Percentiles rank a stretch among this genome's conserved stretches.
Evolutionary conservation across 2,888 invertebrate genomes (phyloP).

Genomic region (Lagria hirta): DNA sequence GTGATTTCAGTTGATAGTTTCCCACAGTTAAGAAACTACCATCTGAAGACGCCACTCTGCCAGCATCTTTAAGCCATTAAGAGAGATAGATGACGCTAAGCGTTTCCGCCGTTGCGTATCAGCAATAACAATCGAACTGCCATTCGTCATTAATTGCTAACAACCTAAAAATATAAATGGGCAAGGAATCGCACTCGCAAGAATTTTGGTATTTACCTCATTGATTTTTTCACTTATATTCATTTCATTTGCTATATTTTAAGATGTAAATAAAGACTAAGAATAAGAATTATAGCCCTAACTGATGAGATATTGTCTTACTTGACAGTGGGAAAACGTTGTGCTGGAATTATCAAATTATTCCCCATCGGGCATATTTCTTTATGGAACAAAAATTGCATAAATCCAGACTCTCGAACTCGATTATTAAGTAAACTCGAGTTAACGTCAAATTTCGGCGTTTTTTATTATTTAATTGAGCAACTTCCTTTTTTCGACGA

Average conservation of each 20-base stretch:
- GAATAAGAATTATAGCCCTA: slow-evolving; percentile 36
- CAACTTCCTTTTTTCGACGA: slow-evolving; percentile 45
- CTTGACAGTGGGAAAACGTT: slow-evolving; percentile 43
- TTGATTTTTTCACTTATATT: slow-evolving; percentile 14
- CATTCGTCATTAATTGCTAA: slow-evolving; percentile 29
- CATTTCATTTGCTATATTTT: slow-evolving; percentile 16
- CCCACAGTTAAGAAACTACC: slow-evolving; percentile 7
- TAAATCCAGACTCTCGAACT: slow-evolving; percentile 32
- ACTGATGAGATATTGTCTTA: slow-evolving; percentile 44
- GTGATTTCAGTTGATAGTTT: slow-evolving; percentile 10
- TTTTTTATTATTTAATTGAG: slow-evolving; percentile 41
- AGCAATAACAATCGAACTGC: slow-evolving; percentile 25
- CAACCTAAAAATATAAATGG: slow-evolving; percentile 30
- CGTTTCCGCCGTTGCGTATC: slow-evolving; percentile 27
- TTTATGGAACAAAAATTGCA: too few relatives aligned
- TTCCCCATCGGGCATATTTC: too few relatives aligned
- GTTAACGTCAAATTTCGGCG: slow-evolving; percentile 29
- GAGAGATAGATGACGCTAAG: slow-evolving; percentile 53
- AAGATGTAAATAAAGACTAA: slow-evolving; percentile 30
- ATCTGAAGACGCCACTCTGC: slow-evolving; percentile 20
- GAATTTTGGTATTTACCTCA: slow-evolving; percentile 21
- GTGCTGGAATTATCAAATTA: too few relatives aligned
- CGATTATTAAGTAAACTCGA: too few relatives aligned
- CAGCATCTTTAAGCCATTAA: slow-evolving; percentile 44
- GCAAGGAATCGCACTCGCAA: slow-evolving; percentile 28